Base-by-base conservation (phyloP, 2,888 invertebrate genomes). In the Lepetodrilus schrolli region DNA sequence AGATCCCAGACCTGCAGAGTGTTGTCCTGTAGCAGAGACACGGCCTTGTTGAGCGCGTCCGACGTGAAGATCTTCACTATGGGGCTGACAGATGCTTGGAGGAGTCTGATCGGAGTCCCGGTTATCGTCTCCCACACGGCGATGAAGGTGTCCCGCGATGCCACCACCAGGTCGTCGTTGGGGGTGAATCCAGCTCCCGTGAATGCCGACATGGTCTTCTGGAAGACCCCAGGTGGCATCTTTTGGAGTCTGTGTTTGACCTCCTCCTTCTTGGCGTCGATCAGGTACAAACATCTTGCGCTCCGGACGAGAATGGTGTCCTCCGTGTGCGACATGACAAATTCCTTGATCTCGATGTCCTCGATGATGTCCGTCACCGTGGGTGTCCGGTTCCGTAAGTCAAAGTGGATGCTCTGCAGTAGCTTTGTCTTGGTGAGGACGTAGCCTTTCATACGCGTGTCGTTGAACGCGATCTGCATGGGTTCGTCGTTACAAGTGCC, bases 1-100 rank as follows among this genome's bases (percentile, higher is more conserved):
- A 88, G 73, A 68, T 87, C 82, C 88, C 88, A 88, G 1, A 87
- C 85, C 75, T 87, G 87, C 38, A 89, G 78, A 0, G 82, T 77
- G 72, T 85, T 83, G 80, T 88, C 83, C 30, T 82, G 75, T 2
- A 86, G 78, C 8, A 88, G 77, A 2, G 84, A 82, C 2, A 86
- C 86, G 0, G 82, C 84, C 78, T 85, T 86, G 79, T 86, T 86
- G 4, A 82, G 77, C 4, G 74, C 75, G n/a, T 80, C 76, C 0
- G 85, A 84, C 7, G 85, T 83, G 74, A 84, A 86, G 5, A 88
- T 72, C 71, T 79, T 82, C n/a, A 78, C 72, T 30, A 88, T 83
- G 13, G 86, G 85, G 4, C 83, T 80, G 0, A 84, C 78, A 1
- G 84, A 76, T 0, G 86, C 81, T 51, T 86, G 85, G 2, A 88